A percentile compares a stretch with the other conserved stretches of the same genome.
Evolutionary conservation across 2,113 vertebrate genomes (phyloP).

Genomic region (Bos javanicus): DNA sequence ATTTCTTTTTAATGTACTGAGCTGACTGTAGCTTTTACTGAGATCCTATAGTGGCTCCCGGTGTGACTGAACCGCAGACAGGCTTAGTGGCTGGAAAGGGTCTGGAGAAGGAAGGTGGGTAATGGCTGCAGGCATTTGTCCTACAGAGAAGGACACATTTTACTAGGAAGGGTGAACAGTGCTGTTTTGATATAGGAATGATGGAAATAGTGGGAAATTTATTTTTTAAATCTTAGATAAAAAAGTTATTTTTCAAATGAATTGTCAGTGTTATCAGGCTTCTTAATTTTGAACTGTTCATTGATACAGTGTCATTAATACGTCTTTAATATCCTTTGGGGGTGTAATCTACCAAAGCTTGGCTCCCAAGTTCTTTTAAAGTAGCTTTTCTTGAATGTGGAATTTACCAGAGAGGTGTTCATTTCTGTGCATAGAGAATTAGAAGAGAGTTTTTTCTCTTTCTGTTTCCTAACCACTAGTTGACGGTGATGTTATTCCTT

Average conservation of each 20-base stretch:
- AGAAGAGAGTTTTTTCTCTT: background rate
- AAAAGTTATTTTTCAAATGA: background rate
- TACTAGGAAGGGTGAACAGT: background rate
- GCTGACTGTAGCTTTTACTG: background rate
- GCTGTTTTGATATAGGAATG: background rate
- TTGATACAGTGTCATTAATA: background rate
- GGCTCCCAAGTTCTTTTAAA: background rate
- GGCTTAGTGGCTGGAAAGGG: background rate
- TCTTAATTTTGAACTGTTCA: background rate
- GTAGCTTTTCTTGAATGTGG: background rate
- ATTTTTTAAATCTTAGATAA: background rate
- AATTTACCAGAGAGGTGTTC: background rate
- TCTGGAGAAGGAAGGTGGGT: background rate
- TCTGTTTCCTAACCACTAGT: background rate
- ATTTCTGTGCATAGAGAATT: background rate
- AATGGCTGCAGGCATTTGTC: background rate
- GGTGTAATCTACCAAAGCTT: background rate
- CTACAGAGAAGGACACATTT: background rate
- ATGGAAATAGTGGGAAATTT: background rate
- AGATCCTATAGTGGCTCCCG: too few relatives aligned
- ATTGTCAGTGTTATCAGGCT: background rate
- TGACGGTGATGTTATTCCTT: background rate
- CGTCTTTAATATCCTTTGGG: background rate
- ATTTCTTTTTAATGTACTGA: background rate
- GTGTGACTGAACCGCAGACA: background rate